Percentiles rank a stretch among this genome's conserved stretches.
These are phyloP conservation scores for Ganaspis brasiliensis DNA, from an alignment of 2,888 invertebrate species.

Conservation along the genomic window DNA sequence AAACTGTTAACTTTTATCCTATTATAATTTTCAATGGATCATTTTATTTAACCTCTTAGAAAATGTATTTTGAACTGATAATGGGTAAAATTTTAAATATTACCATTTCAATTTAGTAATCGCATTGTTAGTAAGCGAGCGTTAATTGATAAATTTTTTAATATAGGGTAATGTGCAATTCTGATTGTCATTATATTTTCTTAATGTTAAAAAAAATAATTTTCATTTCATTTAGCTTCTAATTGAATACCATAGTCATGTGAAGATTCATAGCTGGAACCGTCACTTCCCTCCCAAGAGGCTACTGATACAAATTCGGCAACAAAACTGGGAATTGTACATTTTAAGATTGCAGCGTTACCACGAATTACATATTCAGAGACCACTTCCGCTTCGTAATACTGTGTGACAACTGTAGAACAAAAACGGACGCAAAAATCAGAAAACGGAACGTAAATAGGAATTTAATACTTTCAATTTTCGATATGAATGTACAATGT, in stretches of 20 bases:
- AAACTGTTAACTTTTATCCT: too few relatives aligned
- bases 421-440: conserved; percentile 40
- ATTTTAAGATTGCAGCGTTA: conserved; percentile 93
- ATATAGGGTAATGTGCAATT: too few relatives aligned
- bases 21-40: too few relatives aligned
- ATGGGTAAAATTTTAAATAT: too few relatives aligned
- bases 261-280: conserved; percentile 87
- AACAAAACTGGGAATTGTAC: conserved; percentile 94
- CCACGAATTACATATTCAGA: conserved; percentile 95
- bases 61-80: too few relatives aligned
- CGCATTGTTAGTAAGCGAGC: too few relatives aligned
- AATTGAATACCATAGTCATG: conserved; percentile 87
- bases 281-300: conserved; percentile 87
- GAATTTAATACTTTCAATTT: not conserved
- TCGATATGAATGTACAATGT: not conserved
- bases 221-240: not conserved
- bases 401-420: conserved; percentile 90
- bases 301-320: conserved; percentile 95
- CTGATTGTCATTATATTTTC: too few relatives aligned
- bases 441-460: conserved; percentile 31
- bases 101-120: too few relatives aligned
- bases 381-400: conserved; percentile 94
- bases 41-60: too few relatives aligned
- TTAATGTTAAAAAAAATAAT: too few relatives aligned
- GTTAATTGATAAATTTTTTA: too few relatives aligned